A percentile compares a stretch with the other conserved stretches of the same genome.
Evolutionary conservation across 2,113 vertebrate species (phyloP).

Genomic region (Leptobrachium ailaonicum): DNA sequence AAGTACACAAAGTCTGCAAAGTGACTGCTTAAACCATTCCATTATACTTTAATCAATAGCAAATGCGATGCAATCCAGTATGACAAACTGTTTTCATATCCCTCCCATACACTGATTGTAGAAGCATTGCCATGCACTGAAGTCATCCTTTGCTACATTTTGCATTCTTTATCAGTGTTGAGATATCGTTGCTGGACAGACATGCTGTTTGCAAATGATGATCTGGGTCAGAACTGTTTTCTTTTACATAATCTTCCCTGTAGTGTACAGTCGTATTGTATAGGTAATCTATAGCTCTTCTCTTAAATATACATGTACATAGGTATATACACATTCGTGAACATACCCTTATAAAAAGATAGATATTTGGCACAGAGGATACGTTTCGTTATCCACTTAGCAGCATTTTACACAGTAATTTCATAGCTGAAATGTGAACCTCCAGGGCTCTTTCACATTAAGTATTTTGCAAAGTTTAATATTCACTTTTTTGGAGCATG

Average conservation of each 20-base stretch:
- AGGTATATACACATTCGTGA: neutral
- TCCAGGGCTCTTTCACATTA: slow-evolving; percentile 30
- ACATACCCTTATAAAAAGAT: slow-evolving; percentile 13
- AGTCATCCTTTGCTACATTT: neutral
- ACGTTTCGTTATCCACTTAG: slow-evolving; percentile 23
- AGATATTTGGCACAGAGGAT: slow-evolving; percentile 38
- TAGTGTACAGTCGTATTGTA: neutral
- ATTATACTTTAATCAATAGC: too few relatives aligned
- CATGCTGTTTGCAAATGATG: neutral
- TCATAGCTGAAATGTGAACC: slow-evolving; percentile 9
- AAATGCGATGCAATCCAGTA: neutral
- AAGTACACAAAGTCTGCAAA: too few relatives aligned
- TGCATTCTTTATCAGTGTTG: too few relatives aligned
- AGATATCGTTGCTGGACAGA: neutral
- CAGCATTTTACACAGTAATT: slow-evolving; percentile 25
- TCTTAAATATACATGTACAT: neutral
- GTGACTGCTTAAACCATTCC: too few relatives aligned
- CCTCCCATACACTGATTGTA: slow-evolving; percentile 2
- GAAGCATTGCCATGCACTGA: slow-evolving; percentile 10
- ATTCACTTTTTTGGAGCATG: neutral
- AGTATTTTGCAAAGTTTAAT: neutral
- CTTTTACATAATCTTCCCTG: too few relatives aligned
- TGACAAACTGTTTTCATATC: slow-evolving; percentile 29
- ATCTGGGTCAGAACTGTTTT: too few relatives aligned
- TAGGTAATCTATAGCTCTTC: neutral